Base-by-base conservation (phyloP, 2,113 vertebrate species). In the Cinclus cinclus region DNA sequence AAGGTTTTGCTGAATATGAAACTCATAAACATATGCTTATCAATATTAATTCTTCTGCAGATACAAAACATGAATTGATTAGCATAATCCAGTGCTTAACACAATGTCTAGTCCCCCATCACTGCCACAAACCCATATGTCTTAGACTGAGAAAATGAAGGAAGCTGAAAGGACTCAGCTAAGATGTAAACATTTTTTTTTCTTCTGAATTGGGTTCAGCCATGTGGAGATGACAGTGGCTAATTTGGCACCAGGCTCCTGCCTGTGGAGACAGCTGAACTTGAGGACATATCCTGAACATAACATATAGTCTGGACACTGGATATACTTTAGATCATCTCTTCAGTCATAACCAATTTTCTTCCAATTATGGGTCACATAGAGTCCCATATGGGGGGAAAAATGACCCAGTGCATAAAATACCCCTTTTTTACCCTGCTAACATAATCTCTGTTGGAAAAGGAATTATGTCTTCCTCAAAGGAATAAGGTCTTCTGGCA, bases 41-140 rank as follows among this genome's bases (percentile, higher is more conserved):
- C 94, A 94, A 91, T 93, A 94, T 92, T 91, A 93, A 94, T 91
- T 80, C 62, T 90, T 90, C 35, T 86, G 71, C 87, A 96, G 81
- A 79, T 88, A 95, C 58, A 87, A 95, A 85, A 42, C 82, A 92
- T 63, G 59, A 68, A 94, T 88, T 83, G 74, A 88, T 90, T 91
- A 94, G 59, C 95, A 91, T 87, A 95, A 87, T 79, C 21, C 47
- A 83, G 56, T 49, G 63, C 20, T 87, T 82, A 91, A 70, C 87
- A 88, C 87, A 90, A 52, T 55, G 67, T 90, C 93, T 90, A 62
- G 63, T 74, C 20, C 47, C 63, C 49, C 47, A 55, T 42, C 47
- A 62, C 55, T 74, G 64, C 63, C 75, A 82, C 35, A 85, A 90
- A 90, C 77, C 89, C 50, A 3, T 92, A 83, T 87, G 78, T 76